Conservation (phyloP, 2,888 invertebrate genomes). For the Sphaerophoria rueppellii region DNA sequence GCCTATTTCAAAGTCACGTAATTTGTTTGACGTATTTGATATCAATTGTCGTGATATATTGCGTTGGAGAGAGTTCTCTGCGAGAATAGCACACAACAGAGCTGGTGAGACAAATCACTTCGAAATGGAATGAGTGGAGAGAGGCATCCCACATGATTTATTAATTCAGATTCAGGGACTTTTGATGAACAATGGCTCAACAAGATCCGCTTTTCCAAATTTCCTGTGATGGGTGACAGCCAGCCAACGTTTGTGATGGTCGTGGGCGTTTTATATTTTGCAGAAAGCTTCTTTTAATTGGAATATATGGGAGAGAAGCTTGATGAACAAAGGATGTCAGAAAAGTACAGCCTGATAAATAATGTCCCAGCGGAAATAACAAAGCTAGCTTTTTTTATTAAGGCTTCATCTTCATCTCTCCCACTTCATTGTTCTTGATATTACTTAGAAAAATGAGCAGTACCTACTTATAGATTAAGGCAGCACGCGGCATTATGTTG, state of each 20-base stretch:
- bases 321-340: constrained; percentile 41
- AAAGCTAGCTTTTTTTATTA: constrained; percentile 48
- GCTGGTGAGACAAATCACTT: constrained; percentile 29
- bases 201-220: background rate
- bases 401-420: background rate
- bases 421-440: no score
- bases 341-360: constrained; percentile 59
- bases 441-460: background rate
- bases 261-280: constrained; percentile 15
- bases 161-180: constrained; percentile 27
- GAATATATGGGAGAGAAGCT: constrained; percentile 32
- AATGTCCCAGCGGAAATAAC: constrained; percentile 62
- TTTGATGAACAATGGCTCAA: constrained; percentile 36
- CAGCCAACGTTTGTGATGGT: background rate
- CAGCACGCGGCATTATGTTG: background rate
- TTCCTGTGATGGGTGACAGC: background rate
- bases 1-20: constrained; percentile 51
- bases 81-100: background rate
- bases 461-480: background rate
- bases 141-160: constrained; percentile 40
- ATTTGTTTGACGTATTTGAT: constrained; percentile 54
- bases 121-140: background rate
- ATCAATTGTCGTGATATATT: constrained; percentile 60
- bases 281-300: constrained; percentile 51
- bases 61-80: constrained; percentile 31